These are phyloP conservation scores for Anser cygnoides DNA, from an alignment of 2,113 vertebrate genomes.

Conservation along the genomic window DNA sequence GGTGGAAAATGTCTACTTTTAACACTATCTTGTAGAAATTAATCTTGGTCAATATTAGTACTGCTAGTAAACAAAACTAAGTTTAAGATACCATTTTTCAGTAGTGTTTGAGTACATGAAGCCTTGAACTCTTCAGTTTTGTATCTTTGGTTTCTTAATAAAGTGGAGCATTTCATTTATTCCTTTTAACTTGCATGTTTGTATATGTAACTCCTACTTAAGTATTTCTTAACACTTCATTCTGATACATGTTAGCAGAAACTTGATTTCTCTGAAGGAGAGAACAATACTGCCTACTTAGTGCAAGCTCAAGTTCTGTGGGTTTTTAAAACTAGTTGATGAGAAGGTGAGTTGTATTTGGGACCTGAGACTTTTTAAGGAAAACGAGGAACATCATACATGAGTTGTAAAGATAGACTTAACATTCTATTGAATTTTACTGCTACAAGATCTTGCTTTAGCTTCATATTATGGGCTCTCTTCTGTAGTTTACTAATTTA, in stretches of 20 bases:
- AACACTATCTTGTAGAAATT: conserved; percentile 63
- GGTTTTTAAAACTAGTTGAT: background rate
- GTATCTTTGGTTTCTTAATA: conserved; percentile 75
- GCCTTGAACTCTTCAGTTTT: conserved; percentile 66
- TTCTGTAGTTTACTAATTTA: background rate
- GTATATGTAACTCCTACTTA: background rate
- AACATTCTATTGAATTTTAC: background rate
- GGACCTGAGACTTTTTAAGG: background rate
- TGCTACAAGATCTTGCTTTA: background rate
- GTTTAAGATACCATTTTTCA: conserved; percentile 26
- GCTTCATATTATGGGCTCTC: background rate
- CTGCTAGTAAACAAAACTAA: conserved; percentile 43
- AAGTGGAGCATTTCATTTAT: conserved; percentile 74
- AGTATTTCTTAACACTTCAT: background rate
- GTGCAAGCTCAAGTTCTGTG: background rate
- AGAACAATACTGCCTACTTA: background rate
- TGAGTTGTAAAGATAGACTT: background rate
- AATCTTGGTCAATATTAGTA: conserved; percentile 53
- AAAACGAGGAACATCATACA: background rate
- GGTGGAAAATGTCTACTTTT: conserved; percentile 41
- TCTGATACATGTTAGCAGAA: background rate
- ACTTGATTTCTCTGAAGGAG: background rate
- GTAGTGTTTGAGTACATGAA: conserved; percentile 63
- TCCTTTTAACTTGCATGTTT: conserved; percentile 65
- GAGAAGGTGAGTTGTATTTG: background rate